Evolutionary conservation across 2,113 vertebrate genomes (phyloP).

Genomic region (Cacatua alba): DNA sequence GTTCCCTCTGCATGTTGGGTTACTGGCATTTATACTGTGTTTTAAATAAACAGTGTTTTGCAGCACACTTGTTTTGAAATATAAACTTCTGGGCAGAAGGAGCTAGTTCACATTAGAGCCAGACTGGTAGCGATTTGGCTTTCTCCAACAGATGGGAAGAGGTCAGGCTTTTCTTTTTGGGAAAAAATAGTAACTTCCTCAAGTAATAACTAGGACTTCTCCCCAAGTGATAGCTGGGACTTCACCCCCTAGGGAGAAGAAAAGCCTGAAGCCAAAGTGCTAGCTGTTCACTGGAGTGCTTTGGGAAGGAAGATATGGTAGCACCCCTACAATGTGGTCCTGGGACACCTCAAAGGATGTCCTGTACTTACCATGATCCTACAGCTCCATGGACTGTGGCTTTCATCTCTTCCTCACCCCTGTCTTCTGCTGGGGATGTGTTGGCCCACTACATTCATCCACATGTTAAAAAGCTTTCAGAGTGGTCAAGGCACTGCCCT

Average conservation of each 20-base stretch:
- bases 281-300: background rate
- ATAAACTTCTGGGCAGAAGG: slow-evolving; percentile 36
- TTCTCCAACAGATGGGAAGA: background rate
- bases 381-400: background rate
- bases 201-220: background rate
- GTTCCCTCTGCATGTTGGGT: background rate
- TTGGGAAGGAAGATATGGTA: background rate
- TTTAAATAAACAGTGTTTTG: slow-evolving; percentile 55
- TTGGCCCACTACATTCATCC: background rate
- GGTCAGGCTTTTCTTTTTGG: background rate
- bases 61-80: slow-evolving; percentile 53
- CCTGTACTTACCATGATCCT: fast-evolving
- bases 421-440: background rate
- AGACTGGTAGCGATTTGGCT: background rate
- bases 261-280: background rate
- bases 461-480: background rate
- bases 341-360: background rate
- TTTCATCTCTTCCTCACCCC: background rate
- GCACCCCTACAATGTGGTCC: fast-evolving
- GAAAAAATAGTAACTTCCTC: background rate
- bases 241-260: background rate
- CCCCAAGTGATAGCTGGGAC: background rate
- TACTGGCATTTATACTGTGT: slow-evolving; percentile 6
- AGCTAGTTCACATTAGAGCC: background rate
- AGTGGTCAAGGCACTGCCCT: background rate